A percentile compares a stretch with the other conserved stretches of the same genome.
Conservation (phyloP, 1,140 invertebrate genomes). For the Brachionus rotundiformis region DNA sequence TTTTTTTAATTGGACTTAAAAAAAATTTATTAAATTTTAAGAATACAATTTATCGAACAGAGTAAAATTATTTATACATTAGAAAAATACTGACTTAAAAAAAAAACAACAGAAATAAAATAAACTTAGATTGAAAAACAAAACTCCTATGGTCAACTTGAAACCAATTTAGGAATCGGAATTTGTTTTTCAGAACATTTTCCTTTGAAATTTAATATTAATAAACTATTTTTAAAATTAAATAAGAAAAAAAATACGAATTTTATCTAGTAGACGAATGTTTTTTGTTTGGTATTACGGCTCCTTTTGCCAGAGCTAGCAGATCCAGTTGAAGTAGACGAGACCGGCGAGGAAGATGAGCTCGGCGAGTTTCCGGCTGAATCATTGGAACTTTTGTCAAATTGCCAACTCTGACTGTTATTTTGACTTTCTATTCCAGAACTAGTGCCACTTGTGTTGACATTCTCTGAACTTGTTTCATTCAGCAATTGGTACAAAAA, state of each 20-base stretch:
- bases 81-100: background rate
- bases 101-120: background rate
- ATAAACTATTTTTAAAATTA: background rate
- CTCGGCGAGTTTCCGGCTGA: slow-evolving; percentile 25
- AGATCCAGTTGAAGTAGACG: background rate
- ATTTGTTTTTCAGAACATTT: background rate
- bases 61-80: background rate
- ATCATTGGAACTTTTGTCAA: slow-evolving; percentile 25
- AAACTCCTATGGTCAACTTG: background rate
- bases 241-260: background rate
- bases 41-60: slow-evolving; percentile 10
- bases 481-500: slow-evolving; percentile 51
- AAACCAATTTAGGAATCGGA: slow-evolving; percentile 8
- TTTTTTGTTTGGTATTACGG: slow-evolving; percentile 19
- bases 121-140: background rate
- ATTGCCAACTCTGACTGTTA: slow-evolving; percentile 8
- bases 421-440: slow-evolving; percentile 7
- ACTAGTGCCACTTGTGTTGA: slow-evolving; percentile 2
- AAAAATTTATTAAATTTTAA: slow-evolving; percentile 24
- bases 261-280: slow-evolving; percentile 16
- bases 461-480: background rate
- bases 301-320: background rate
- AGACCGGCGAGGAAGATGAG: slow-evolving; percentile 15
- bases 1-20: slow-evolving; percentile 41
- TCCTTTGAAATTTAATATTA: slow-evolving; percentile 11